Evolutionary conservation across 2,888 invertebrate species (phyloP).

Genomic region (Chorisops tibialis): DNA sequence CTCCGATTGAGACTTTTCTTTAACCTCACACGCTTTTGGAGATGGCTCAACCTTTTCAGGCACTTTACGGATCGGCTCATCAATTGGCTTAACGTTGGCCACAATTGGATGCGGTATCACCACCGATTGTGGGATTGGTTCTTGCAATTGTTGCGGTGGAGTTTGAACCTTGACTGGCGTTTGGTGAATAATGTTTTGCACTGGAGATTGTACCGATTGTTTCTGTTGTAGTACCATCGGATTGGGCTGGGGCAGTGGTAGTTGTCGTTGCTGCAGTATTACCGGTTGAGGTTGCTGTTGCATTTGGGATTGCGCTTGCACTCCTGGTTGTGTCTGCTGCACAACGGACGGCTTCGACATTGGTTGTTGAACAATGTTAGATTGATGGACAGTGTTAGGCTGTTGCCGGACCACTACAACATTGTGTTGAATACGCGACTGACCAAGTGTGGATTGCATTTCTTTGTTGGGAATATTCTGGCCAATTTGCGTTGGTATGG

Average conservation of each 20-base stretch:
- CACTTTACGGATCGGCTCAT: background rate
- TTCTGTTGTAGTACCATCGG: background rate
- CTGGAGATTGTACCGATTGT: background rate
- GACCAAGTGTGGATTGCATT: background rate
- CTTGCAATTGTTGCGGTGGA: conserved; percentile 16
- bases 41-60: background rate
- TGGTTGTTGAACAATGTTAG: conserved; percentile 26
- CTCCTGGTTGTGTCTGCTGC: background rate
- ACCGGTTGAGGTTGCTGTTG: conserved; percentile 3
- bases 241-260: background rate
- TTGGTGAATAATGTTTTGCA: background rate
- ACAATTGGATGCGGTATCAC: background rate
- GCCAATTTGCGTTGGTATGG: conserved; percentile 13
- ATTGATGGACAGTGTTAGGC: conserved; percentile 7
- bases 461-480: conserved; percentile 25
- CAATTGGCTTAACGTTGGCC: background rate
- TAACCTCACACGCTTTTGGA: background rate
- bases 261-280: conserved; percentile 2
- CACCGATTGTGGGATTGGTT: background rate
- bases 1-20: no score
- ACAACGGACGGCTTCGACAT: conserved; percentile 2
- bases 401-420: conserved; percentile 31
- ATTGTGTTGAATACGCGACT: conserved; percentile 27
- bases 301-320: background rate
- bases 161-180: conserved; percentile 12